These are phyloP conservation scores for Semibalanus balanoides DNA, from an alignment of 1,140 invertebrate genomes.

Conservation along the genomic window DNA sequence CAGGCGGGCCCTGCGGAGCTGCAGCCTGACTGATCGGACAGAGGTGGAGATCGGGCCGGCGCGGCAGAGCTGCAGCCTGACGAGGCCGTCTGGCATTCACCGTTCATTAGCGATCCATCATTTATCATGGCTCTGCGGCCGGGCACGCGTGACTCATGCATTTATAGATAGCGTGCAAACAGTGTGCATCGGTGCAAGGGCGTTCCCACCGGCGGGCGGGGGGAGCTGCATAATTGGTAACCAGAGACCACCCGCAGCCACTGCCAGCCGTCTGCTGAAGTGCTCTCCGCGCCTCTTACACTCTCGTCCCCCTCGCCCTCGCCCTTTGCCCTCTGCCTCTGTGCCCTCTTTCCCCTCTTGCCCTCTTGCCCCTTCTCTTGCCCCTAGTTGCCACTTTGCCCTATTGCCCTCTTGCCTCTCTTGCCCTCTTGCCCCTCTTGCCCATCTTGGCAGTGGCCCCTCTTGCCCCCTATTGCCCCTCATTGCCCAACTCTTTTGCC, in stretches of 20 bases:
- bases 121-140: not conserved
- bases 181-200: not conserved
- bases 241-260: not conserved
- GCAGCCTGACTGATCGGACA: no score
- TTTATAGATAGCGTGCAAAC: not conserved
- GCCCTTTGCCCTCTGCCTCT: not conserved
- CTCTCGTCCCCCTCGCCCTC: not conserved
- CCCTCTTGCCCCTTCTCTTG: not conserved
- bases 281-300: constrained; percentile 3
- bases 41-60: no score
- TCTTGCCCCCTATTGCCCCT: no score
- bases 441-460: no score
- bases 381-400: not conserved
- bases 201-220: not conserved
- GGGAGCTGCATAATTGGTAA: not conserved
- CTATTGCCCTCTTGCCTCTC: not conserved
- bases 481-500: no score
- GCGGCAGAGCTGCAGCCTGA: no score
- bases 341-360: not conserved
- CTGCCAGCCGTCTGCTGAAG: not conserved
- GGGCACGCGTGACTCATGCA: not conserved
- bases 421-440: not conserved
- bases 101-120: not conserved
- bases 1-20: no score
- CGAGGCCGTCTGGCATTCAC: not conserved